Evolutionary conservation across 2,113 vertebrate genomes (phyloP), one percentile per base, ranked within the genome.

Genomic region (Cavia aperea): DNA sequence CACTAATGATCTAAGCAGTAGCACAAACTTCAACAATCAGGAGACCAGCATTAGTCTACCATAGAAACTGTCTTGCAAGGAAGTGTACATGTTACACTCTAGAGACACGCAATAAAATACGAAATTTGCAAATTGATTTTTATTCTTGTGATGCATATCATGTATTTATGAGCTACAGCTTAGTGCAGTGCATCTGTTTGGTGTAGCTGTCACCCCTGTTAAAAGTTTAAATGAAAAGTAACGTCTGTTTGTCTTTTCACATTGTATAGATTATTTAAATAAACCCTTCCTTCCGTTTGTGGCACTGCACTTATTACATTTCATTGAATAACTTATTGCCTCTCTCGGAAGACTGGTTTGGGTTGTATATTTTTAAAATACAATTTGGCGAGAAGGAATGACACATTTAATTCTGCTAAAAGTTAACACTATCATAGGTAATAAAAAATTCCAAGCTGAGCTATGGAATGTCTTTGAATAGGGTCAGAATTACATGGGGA

Each of bases 11-110:
- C 10, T 18, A 43, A 29, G 10, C 43, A 26, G 23, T 11, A 5
- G 21, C 14, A 3, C n/a, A 14, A 62, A 77, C 73, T 78, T 16
- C 14, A 19, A 46, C 24, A 29, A 39, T 9, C 23, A 21, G 49
- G 62, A 29, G 66, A 73, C 1, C 1, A 36, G 15, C 9, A 0
- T 9, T 1, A 1, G 6, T 66, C 49, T 78, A 24, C 19, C 62
- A 11, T 6, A 49, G 46, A 81, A 56, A 14, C 39, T 62, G 4
- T 66, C 1, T 51, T 49, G 23, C 13, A 78, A 5, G 7, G 4
- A 21, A 31, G 19, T 86, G 15, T 16, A 60, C 0, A 0, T 49
- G 70, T 56, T 49, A 3, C 36, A 39, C 65, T 46, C 43, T 39
- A 81, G 58, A 94, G 18, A 51, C 43, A 75, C 23, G 70, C 33